Percentiles rank a stretch among this genome's conserved stretches.
Conservation (phyloP, 2,888 invertebrate genomes). For the Chymomyza amoena region DNA sequence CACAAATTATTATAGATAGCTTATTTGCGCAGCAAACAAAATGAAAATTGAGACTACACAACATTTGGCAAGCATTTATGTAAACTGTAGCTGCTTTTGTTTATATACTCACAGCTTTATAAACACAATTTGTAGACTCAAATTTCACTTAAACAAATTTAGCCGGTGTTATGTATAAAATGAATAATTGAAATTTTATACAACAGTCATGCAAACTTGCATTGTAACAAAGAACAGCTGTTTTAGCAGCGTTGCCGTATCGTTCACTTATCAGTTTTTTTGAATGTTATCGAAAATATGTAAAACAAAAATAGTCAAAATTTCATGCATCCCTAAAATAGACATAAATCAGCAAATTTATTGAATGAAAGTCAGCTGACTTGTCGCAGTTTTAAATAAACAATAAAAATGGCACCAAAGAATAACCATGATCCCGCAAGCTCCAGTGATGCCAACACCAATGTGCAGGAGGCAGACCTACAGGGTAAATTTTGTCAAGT, state of each 20-base stretch:
- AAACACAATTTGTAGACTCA: neutral
- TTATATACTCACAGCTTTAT: neutral
- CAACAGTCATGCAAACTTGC: constrained; percentile 26
- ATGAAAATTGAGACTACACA: too few species aligned
- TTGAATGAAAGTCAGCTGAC: constrained; percentile 70
- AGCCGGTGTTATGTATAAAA: neutral
- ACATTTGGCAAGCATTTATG: too few species aligned
- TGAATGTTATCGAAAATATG: constrained; percentile 2
- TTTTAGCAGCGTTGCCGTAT: neutral
- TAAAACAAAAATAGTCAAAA: constrained; percentile 13
- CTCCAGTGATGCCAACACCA: constrained; percentile 57
- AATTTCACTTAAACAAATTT: neutral
- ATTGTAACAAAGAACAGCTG: neutral
- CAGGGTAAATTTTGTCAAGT: constrained; percentile 54
- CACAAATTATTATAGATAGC: too few species aligned
- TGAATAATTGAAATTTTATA: constrained; percentile 27
- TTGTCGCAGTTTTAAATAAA: constrained; percentile 18
- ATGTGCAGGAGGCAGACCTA: constrained; percentile 69
- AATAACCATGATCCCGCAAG: constrained; percentile 71
- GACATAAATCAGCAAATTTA: constrained; percentile 14
- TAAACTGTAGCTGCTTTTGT: neutral
- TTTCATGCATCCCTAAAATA: neutral
- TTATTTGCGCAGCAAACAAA: too few species aligned
- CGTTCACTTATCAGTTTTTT: neutral
- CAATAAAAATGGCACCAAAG: constrained; percentile 73